These are phyloP conservation scores for Hypotaenidia okinawae DNA, from an alignment of 2,797 vertebrate genomes.

Conservation along the genomic window DNA sequence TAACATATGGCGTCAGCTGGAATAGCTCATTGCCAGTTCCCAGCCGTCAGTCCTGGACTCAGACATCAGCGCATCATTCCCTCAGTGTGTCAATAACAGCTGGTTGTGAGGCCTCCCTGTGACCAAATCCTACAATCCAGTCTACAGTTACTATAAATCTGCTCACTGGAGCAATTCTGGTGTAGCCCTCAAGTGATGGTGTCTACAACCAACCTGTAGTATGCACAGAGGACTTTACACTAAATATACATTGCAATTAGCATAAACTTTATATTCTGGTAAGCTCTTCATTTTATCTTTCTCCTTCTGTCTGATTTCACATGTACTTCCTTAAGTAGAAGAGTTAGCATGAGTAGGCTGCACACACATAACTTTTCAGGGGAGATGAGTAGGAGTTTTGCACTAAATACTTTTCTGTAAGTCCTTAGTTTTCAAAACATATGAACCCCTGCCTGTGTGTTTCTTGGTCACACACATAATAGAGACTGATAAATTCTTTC, in stretches of 20 bases:
- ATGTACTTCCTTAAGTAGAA: not conserved
- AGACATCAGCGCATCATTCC: accelerated
- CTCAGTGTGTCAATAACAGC: not conserved
- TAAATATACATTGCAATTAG: not conserved
- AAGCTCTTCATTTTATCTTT: not conserved
- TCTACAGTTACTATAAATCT: not conserved
- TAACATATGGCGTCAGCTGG: not conserved
- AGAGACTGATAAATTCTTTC: conserved; percentile 38
- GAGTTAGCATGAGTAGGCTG: conserved; percentile 9
- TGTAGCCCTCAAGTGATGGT: not conserved
- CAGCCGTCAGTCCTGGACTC: not conserved
- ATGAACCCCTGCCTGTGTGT: conserved; percentile 17
- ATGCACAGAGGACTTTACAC: not conserved
- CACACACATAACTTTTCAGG: not conserved
- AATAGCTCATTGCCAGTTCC: not conserved
- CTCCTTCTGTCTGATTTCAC: not conserved
- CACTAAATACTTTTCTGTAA: not conserved
- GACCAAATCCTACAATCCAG: not conserved
- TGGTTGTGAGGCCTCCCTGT: not conserved
- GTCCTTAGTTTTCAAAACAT: conserved; percentile 1
- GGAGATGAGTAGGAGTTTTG: conserved; percentile 26
- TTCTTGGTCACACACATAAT: conserved; percentile 19
- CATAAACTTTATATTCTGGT: not conserved
- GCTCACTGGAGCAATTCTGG: not conserved
- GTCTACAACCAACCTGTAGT: not conserved